A percentile compares a stretch with the other conserved stretches of the same genome.
These are phyloP conservation scores for Styela clava DNA, from an alignment of 23 tunicate genomes.

Conservation along the genomic window DNA sequence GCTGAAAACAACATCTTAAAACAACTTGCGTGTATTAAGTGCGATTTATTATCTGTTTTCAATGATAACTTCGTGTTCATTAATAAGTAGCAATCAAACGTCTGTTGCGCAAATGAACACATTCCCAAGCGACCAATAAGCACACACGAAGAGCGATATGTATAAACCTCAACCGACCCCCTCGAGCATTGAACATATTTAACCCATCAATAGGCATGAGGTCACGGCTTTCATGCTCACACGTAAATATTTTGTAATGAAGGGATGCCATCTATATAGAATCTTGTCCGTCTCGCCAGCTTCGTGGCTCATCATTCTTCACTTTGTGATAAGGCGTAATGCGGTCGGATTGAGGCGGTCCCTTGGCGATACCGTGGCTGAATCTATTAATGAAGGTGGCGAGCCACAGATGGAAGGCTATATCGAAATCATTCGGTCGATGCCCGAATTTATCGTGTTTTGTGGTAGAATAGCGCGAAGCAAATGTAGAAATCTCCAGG, in stretches of 20 bases:
- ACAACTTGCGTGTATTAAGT: neutral
- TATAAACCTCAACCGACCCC: neutral
- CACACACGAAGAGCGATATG: slow-evolving; percentile 14
- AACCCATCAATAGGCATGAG: slow-evolving; percentile 9
- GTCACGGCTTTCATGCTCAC: neutral
- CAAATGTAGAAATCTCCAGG: neutral
- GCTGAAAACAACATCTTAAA: too few species aligned
- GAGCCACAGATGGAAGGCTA: neutral
- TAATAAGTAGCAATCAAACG: neutral
- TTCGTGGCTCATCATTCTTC: slow-evolving; percentile 5
- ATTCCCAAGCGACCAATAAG: slow-evolving; percentile 9
- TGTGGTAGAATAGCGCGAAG: neutral
- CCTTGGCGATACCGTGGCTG: neutral
- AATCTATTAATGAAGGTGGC: neutral
- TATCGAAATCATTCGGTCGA: neutral
- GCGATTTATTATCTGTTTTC: neutral
- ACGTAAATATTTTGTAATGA: neutral
- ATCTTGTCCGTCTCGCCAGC: neutral
- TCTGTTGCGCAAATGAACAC: neutral
- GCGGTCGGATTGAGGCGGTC: neutral
- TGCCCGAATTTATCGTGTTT: neutral
- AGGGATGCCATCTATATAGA: neutral
- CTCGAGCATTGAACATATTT: slow-evolving; percentile 5
- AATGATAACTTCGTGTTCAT: neutral
- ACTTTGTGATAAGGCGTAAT: slow-evolving; percentile 8